Evolutionary conservation across 2,113 vertebrate species (phyloP), one percentile per base, ranked within the genome.

Genomic region (Capreolus pygargus): DNA sequence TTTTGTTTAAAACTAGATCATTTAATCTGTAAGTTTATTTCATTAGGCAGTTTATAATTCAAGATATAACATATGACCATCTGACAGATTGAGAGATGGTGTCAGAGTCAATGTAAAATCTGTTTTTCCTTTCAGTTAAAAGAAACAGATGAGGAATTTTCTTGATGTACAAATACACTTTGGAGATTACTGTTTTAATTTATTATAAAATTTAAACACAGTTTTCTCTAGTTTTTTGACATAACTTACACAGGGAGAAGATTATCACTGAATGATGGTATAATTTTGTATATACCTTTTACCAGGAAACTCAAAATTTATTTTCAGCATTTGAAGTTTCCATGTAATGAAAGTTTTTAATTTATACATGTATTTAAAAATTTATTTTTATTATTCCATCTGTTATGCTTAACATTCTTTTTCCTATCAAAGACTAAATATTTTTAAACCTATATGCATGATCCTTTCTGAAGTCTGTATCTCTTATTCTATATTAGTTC

Each of bases 361-460:
- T 61, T 91, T 97, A 15, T 45, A 36, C 67, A 67, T 25, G 36
- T 86, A 9, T 58, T 9, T 82, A 94, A 81, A 84, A 19, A 33
- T 54, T 89, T 96, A 23, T 25, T 85, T 95, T 91, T 92, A 54
- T 87, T 79, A 93, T 93, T 76, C 21, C 3, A 87, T 57, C 67
- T 93, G 12, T 67, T 76, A 67, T 45, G 85, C 19, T 88, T 91
- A 96, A 55, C 15, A 30, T 90, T 81, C 21, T 78, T 95, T 95
- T 96, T 27, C 33, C 33, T 64, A 25, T 93, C 28, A 52, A 81
- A 78, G 83, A 95, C 88, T 84, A 82, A 90, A 91, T 97, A 97
- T 96, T 99, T 98, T 97, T 97, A 70, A 98, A 98, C 98, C 98
- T 97, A 79, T 95, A 70, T 98, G 96, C 98, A 28, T 98, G 98